These are phyloP conservation scores for Nycticorax nycticorax DNA, from an alignment of 2,113 vertebrate species.

Conservation along the genomic window DNA sequence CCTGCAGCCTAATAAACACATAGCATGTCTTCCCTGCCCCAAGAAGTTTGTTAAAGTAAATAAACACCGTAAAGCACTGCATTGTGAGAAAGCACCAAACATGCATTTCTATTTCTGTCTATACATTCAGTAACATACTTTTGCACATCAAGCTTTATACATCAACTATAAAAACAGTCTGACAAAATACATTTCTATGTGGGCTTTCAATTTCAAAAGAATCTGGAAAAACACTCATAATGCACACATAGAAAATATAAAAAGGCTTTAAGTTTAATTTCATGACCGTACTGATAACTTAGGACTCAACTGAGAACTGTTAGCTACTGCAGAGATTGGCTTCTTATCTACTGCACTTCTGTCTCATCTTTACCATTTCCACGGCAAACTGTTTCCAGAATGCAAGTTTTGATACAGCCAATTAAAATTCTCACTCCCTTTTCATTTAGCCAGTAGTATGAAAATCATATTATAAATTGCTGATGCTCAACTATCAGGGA, in stretches of 20 bases:
- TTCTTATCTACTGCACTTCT: not conserved
- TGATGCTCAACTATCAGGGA: not conserved
- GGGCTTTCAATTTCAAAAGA: not conserved
- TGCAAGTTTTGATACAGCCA: not conserved
- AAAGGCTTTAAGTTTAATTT: not conserved
- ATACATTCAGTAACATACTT: not conserved
- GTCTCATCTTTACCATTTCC: not conserved
- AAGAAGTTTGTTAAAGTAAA: not conserved
- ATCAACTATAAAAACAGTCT: not conserved
- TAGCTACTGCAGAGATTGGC: not conserved
- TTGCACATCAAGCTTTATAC: not conserved
- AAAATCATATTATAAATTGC: not conserved
- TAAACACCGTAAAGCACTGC: not conserved
- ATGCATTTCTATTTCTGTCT: fast-evolving
- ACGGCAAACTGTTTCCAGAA: not conserved
- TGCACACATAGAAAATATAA: not conserved
- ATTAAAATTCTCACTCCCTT: not conserved
- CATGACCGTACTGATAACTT: not conserved
- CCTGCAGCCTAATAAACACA: not conserved
- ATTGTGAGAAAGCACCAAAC: not conserved
- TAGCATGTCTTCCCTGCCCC: not conserved
- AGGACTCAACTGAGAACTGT: not conserved
- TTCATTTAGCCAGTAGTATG: not conserved
- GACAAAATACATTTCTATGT: not conserved
- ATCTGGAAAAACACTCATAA: not conserved